Evolutionary conservation across 2,797 vertebrate species (phyloP), one percentile per base, ranked within the genome.

Genomic region (Notolepis coatsorum): DNA sequence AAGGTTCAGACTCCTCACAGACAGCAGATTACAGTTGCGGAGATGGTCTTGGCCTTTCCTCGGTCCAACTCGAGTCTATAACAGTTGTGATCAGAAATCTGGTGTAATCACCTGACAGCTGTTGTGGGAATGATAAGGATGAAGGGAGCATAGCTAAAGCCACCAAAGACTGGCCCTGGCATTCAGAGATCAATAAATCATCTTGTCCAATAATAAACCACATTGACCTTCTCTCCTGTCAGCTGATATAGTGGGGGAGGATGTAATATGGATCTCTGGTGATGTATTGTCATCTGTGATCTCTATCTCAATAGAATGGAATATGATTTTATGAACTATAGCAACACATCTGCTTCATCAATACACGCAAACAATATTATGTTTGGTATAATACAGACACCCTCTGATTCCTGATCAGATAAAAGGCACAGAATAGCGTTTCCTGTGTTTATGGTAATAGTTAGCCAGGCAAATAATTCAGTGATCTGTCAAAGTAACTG

Each of bases 21-120:
- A 84, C 66, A 68, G 73, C 67, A 73, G 74, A 89, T 89, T 74
- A 68, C 63, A 9, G 68, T 67, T 52, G 61, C 73, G 47, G 68
- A 39, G 65, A 55, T 43, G 57, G 63, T 27, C 60, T 72, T 71
- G 62, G 76, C 57, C 78, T 81, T 69, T 65, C 61, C 17, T 52
- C 65, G 47, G 56, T 54, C 63, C 73, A 74, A 77, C 70, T 71
- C 37, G 60, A 71, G 74, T 79, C 62, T 72, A 68, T 82, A 79
- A 61, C 66, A 74, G 70, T 51, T 43, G 55, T 59, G 41, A 74
- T 85, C 73, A 52, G 65, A 52, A 59, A 71, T 72, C 57, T 68
- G 71, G 28, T 70, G 73, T 80, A 84, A 83, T 86, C 75, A 73
- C 70, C 66, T 63, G 63, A 69, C 69, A 61, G 83, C 25, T 73